phyloP scores from a whole-genome alignment of 2,113 vertebrate genomes.

The Onychostoma macrolepis region DNA sequence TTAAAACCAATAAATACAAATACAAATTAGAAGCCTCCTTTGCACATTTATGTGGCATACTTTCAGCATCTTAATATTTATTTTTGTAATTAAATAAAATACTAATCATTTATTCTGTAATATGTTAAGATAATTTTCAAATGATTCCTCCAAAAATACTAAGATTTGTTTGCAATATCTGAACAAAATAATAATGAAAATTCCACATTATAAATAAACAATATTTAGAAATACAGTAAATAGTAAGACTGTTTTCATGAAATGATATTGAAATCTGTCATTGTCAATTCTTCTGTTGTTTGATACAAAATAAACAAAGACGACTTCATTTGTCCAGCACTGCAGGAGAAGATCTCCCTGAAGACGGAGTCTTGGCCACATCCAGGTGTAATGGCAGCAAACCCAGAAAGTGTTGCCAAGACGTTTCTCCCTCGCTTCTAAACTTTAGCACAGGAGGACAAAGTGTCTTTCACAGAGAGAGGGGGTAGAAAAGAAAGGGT shows the following conservation, averaged over 20 bases:
- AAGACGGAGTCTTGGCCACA: constrained; percentile 32
- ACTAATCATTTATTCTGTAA: background rate
- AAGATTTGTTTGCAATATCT: background rate
- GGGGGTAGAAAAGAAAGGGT: constrained; percentile 61
- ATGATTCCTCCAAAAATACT: background rate
- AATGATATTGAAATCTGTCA: background rate
- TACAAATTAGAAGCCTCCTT: background rate
- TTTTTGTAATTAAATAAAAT: too few relatives aligned
- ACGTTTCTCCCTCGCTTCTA: constrained; percentile 48
- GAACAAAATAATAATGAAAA: background rate
- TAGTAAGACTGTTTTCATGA: background rate
- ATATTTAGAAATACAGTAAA: background rate
- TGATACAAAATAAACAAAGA: background rate
- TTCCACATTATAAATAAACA: background rate
- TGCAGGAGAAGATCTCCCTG: constrained; percentile 18
- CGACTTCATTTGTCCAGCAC: background rate
- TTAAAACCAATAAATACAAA: background rate
- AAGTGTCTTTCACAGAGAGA: constrained; percentile 68
- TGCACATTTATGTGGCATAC: background rate
- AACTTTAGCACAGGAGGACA: constrained; percentile 49
- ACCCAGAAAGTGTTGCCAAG: constrained; percentile 56
- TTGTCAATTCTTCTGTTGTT: background rate
- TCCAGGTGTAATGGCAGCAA: constrained; percentile 61
- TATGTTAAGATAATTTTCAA: background rate
- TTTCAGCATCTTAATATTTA: background rate